Evolutionary conservation across 2,797 vertebrate species (phyloP).

Genomic region (Staurois parvus): DNA sequence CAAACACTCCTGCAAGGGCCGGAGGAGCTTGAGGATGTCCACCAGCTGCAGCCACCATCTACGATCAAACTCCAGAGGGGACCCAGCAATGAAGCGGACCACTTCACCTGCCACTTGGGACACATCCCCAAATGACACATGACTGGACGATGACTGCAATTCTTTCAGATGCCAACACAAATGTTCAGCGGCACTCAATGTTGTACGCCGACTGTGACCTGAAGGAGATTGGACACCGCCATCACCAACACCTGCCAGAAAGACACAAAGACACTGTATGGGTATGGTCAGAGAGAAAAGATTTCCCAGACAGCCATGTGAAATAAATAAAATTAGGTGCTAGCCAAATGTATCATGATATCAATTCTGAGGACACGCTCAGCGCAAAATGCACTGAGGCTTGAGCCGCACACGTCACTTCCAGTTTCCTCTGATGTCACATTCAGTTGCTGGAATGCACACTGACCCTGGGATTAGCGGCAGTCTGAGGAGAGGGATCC

Average conservation of each 20-base stretch:
- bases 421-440: too few relatives aligned
- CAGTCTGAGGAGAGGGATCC: too few relatives aligned
- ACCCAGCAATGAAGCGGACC: slow-evolving; percentile 53
- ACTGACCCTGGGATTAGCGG: too few relatives aligned
- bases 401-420: too few relatives aligned
- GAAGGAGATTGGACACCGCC: not conserved
- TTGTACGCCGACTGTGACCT: not conserved
- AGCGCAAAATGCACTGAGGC: too few relatives aligned
- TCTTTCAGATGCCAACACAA: not conserved
- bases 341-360: too few relatives aligned
- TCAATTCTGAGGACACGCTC: too few relatives aligned
- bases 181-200: not conserved
- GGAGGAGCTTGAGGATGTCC: slow-evolving; percentile 65
- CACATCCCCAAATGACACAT: not conserved
- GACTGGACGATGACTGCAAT: not conserved
- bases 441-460: too few relatives aligned
- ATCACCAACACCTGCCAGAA: not conserved
- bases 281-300: not conserved
- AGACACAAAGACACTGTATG: not conserved
- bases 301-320: too few relatives aligned
- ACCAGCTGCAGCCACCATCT: slow-evolving; percentile 67
- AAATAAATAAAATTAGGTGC: too few relatives aligned
- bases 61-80: slow-evolving; percentile 52
- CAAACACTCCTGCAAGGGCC: slow-evolving; percentile 64
- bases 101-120: slow-evolving; percentile 66